These are phyloP conservation scores for Muschampia plurimacula DNA, from an alignment of 2,888 invertebrate genomes.

Conservation along the genomic window DNA sequence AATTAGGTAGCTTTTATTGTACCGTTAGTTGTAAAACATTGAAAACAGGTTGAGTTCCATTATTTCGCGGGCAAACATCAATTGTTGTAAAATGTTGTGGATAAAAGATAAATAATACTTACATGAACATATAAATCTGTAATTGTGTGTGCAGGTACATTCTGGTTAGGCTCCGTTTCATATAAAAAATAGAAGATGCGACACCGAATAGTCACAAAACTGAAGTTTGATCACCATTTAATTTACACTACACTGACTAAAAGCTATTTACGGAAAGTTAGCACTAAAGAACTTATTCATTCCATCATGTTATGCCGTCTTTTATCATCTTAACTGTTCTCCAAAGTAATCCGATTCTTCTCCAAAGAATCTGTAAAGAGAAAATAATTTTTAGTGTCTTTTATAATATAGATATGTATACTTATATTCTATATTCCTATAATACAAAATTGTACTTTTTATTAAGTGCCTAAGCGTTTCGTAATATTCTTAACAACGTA, in stretches of 20 bases:
- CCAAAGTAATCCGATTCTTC: conserved; percentile 43
- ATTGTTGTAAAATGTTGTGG: neutral
- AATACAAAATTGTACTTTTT: no score
- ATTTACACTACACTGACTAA: conserved; percentile 36
- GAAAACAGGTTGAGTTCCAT: no score
- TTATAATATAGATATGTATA: no score
- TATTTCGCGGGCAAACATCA: neutral
- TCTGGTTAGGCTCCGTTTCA: conserved; percentile 45
- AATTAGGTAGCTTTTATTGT: no score
- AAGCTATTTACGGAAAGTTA: neutral
- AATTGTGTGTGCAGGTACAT: conserved; percentile 64
- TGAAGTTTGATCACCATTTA: conserved; percentile 13
- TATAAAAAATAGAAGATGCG: conserved; percentile 2
- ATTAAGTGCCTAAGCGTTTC: no score
- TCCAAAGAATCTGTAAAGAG: conserved; percentile 59
- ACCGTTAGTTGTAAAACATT: no score
- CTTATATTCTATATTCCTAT: no score
- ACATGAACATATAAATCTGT: conserved; percentile 68
- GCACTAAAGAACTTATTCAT: neutral
- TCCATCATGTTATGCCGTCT: conserved; percentile 63
- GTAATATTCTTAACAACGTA: no score
- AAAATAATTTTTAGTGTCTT: conserved; percentile 42
- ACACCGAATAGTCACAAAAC: conserved; percentile 22
- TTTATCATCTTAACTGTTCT: conserved; percentile 53
- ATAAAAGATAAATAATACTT: conserved; percentile 57